Conservation (phyloP, 2,113 vertebrate genomes). For the Psilopsiagon aymara region DNA sequence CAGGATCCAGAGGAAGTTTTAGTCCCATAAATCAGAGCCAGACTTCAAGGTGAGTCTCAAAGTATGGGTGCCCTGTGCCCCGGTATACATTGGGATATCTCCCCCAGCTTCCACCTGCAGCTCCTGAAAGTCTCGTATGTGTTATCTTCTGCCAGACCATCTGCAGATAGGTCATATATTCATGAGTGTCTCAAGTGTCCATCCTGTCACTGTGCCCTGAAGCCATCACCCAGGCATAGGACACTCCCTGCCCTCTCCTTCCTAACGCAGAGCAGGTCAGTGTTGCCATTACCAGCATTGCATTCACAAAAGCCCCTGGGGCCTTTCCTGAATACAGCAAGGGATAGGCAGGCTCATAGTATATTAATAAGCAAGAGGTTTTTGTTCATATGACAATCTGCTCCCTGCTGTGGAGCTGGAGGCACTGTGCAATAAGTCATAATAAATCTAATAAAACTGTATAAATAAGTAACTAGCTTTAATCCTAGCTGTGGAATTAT, state of each 20-base stretch:
- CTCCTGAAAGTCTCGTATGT: neutral
- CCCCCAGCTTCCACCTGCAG: neutral
- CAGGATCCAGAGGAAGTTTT: neutral
- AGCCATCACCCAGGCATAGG: rapidly evolving
- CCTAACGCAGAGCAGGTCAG: neutral
- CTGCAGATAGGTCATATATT: neutral
- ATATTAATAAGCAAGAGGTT: neutral
- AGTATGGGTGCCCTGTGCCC: rapidly evolving
- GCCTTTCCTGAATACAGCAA: neutral
- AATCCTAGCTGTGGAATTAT: neutral
- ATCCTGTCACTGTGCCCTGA: neutral
- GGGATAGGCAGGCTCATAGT: neutral
- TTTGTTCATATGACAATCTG: neutral
- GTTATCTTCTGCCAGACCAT: neutral
- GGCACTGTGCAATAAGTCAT: neutral
- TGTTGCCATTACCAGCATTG: neutral
- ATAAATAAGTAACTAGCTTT: neutral
- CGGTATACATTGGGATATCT: neutral
- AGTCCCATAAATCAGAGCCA: neutral
- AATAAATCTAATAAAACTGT: neutral
- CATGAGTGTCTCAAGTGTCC: neutral
- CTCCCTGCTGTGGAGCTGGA: neutral
- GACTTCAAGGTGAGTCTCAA: neutral
- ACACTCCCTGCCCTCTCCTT: rapidly evolving
- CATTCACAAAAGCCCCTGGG: neutral